These are phyloP conservation scores for Campylorhamphus procurvoides DNA, from an alignment of 2,113 vertebrate species.

Conservation along the genomic window DNA sequence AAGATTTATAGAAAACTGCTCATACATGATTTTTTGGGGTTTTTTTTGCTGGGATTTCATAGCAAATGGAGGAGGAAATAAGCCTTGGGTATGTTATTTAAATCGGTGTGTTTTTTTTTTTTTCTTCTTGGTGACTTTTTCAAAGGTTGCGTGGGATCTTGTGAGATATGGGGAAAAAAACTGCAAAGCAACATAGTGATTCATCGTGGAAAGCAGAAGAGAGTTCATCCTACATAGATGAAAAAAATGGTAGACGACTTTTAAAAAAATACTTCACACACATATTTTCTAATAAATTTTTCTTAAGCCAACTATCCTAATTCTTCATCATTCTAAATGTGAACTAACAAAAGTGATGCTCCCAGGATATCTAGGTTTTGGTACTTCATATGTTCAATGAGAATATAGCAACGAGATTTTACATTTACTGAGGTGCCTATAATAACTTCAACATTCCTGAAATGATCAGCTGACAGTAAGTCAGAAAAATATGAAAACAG, in stretches of 20 bases:
- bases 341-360: not conserved
- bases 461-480: not conserved
- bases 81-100: not conserved
- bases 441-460: not conserved
- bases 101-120: not conserved
- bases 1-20: constrained; percentile 23
- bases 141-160: constrained; percentile 14
- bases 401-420: not conserved
- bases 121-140: constrained; percentile 8
- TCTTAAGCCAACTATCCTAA: not conserved
- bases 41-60: not conserved
- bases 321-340: not conserved
- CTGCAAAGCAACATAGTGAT: constrained; percentile 40
- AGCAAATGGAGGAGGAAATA: constrained; percentile 21
- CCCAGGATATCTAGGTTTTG: not conserved
- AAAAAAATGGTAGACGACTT: not conserved
- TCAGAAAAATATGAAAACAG: not conserved
- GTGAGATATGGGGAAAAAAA: not conserved
- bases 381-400: not conserved
- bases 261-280: not conserved
- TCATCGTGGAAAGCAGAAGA: constrained; percentile 35
- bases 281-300: not conserved
- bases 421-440: not conserved
- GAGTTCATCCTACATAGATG: not conserved
- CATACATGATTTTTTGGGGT: not conserved